phyloP scores from a whole-genome alignment of 2,888 invertebrate genomes.

The Macrophya alboannulata region DNA sequence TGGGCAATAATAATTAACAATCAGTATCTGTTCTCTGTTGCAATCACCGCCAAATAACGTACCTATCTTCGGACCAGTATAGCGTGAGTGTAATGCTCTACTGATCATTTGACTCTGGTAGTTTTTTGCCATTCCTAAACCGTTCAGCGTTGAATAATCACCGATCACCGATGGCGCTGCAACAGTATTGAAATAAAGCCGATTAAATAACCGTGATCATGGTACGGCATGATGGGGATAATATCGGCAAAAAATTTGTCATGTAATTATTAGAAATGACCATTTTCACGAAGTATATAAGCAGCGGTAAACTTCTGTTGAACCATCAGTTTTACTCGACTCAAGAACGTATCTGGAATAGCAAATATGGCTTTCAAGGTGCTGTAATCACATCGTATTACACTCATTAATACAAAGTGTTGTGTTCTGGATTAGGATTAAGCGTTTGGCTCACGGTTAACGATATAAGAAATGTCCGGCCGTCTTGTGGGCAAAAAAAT shows the following conservation, averaged over 20 bases:
- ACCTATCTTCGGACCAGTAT: slow-evolving; percentile 15
- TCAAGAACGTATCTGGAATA: slow-evolving; percentile 26
- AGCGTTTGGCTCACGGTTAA: background rate
- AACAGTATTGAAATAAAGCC: slow-evolving; percentile 40
- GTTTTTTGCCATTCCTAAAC: slow-evolving; percentile 20
- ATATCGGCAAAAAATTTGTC: slow-evolving; percentile 59
- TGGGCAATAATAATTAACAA: background rate
- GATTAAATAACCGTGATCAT: slow-evolving; percentile 60
- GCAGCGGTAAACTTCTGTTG: slow-evolving; percentile 57
- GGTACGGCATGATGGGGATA: background rate
- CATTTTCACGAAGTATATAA: slow-evolving; percentile 63
- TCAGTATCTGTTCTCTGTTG: slow-evolving; percentile 21
- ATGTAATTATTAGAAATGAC: slow-evolving; percentile 61
- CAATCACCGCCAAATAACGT: background rate
- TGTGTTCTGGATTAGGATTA: slow-evolving; percentile 34
- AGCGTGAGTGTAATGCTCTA: slow-evolving; percentile 43
- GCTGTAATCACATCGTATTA: background rate
- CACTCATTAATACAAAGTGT: slow-evolving; percentile 34
- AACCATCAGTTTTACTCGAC: slow-evolving; percentile 43
- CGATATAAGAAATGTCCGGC: slow-evolving; percentile 8
- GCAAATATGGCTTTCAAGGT: slow-evolving; percentile 55
- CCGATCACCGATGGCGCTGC: slow-evolving; percentile 45
- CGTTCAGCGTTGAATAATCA: slow-evolving; percentile 55
- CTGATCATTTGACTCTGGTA: slow-evolving; percentile 23
- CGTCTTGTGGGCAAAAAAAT: background rate